Percentiles rank a stretch among this genome's conserved stretches.
Conservation (phyloP, 2,888 invertebrate genomes). For the Tethea ocularis region DNA sequence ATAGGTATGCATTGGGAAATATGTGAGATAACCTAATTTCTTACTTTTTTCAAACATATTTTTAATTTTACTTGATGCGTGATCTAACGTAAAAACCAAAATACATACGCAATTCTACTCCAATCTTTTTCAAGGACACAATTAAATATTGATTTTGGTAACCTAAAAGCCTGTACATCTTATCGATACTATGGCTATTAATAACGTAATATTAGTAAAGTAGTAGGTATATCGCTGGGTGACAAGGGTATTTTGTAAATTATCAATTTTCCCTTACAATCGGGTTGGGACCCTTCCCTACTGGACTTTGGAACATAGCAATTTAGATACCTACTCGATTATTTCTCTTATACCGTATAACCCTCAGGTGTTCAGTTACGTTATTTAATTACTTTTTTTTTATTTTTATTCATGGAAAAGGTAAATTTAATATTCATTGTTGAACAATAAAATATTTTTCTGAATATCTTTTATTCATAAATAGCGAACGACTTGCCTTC, state of each 20-base stretch:
- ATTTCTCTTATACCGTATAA: neutral
- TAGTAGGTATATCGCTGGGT: neutral
- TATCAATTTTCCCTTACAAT: slow-evolving; percentile 10
- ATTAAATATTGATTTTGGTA: neutral
- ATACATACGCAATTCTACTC: too few species aligned
- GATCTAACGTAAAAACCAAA: too few species aligned
- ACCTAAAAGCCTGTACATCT: neutral
- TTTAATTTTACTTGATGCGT: too few species aligned
- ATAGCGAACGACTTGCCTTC: too few species aligned
- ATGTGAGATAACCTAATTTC: too few species aligned
- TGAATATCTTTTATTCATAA: too few species aligned
- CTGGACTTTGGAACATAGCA: slow-evolving; percentile 6
- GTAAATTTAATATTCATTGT: too few species aligned
- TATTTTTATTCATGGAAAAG: neutral
- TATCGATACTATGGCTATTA: neutral
- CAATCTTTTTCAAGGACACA: neutral
- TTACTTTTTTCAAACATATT: too few species aligned
- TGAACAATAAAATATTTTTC: too few species aligned
- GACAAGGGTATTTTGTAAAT: slow-evolving; percentile 10
- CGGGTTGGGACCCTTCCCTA: neutral
- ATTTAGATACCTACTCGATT: slow-evolving; percentile 5
- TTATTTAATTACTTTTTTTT: neutral
- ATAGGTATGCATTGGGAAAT: too few species aligned
- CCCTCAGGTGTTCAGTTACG: neutral
- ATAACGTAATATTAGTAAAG: neutral